These are phyloP conservation scores for Montipora capricornis DNA, from an alignment of 64 coral and sea anemone genomes.

Conservation along the genomic window DNA sequence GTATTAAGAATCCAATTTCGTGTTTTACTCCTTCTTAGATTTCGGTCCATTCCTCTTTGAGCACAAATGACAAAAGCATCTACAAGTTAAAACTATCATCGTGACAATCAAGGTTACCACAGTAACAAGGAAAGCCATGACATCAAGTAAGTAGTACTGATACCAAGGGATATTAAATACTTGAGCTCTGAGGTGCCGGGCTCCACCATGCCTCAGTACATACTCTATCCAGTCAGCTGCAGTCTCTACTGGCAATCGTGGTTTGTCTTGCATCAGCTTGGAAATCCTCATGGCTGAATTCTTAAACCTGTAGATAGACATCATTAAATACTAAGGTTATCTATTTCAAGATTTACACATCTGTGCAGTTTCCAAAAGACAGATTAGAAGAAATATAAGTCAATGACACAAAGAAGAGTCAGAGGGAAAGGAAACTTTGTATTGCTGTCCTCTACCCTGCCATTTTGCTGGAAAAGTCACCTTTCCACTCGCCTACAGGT, in stretches of 20 bases:
- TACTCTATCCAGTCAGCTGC: conserved; percentile 48
- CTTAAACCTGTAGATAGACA: conserved; percentile 39
- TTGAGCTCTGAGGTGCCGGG: conserved; percentile 41
- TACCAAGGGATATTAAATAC: conserved; percentile 54
- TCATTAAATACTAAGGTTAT: neutral
- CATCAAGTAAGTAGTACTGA: conserved; percentile 36
- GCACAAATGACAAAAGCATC: conserved; percentile 23
- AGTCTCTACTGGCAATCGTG: neutral
- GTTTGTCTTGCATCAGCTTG: conserved; percentile 22
- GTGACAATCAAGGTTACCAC: conserved; percentile 9
- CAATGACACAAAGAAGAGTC: too few species aligned
- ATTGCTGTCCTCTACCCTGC: too few species aligned
- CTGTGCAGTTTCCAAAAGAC: too few species aligned
- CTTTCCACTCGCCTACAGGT: too few species aligned
- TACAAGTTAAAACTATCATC: conserved; percentile 16
- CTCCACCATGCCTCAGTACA: conserved; percentile 36
- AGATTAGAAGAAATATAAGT: too few species aligned
- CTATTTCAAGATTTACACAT: neutral
- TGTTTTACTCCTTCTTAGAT: conserved; percentile 29
- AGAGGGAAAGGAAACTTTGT: too few species aligned
- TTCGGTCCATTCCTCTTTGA: neutral
- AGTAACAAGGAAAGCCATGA: conserved; percentile 26
- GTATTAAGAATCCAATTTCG: too few species aligned
- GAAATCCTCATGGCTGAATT: conserved; percentile 40
- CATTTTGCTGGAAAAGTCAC: too few species aligned